A percentile compares a stretch with the other conserved stretches of the same genome.
Conservation (phyloP, 2,888 invertebrate species). For the Linnaemya vulpina region DNA sequence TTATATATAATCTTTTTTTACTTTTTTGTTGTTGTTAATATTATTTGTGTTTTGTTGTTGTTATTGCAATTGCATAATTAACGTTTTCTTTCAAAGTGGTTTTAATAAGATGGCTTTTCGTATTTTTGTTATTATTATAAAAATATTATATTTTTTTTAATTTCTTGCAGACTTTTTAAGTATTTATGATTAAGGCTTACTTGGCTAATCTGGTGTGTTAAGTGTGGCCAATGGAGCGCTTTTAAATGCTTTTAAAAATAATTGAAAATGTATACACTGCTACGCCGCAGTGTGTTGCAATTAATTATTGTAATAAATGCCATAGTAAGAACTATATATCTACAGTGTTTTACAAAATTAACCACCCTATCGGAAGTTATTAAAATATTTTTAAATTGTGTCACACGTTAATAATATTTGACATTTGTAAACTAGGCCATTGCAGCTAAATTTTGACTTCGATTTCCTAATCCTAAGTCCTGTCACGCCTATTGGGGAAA, state of each 20-base stretch:
- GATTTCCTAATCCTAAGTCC: too few relatives aligned
- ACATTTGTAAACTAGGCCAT: too few relatives aligned
- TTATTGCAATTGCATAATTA: constrained; percentile 66
- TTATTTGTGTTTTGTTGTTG: constrained; percentile 32
- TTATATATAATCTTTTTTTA: constrained; percentile 7
- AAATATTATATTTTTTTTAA: constrained; percentile 5
- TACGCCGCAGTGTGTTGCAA: too few relatives aligned
- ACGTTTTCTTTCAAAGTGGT: constrained; percentile 52
- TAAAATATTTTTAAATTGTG: too few relatives aligned
- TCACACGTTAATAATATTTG: too few relatives aligned
- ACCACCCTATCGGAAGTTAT: too few relatives aligned
- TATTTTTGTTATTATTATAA: constrained; percentile 26
- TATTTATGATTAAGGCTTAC: not conserved
- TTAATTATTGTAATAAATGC: not conserved
- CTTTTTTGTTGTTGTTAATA: not conserved
- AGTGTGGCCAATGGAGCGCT: not conserved
- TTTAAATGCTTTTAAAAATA: not conserved
- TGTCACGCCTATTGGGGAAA: too few relatives aligned
- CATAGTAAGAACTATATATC: not conserved
- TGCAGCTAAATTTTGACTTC: too few relatives aligned
- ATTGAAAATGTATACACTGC: too few relatives aligned
- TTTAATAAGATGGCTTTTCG: constrained; percentile 31
- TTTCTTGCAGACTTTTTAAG: constrained; percentile 7
- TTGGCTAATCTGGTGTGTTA: not conserved
- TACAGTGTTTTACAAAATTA: not conserved